Evolutionary conservation across 2,113 vertebrate species (phyloP).

Genomic region (Actenoides hombroni): DNA sequence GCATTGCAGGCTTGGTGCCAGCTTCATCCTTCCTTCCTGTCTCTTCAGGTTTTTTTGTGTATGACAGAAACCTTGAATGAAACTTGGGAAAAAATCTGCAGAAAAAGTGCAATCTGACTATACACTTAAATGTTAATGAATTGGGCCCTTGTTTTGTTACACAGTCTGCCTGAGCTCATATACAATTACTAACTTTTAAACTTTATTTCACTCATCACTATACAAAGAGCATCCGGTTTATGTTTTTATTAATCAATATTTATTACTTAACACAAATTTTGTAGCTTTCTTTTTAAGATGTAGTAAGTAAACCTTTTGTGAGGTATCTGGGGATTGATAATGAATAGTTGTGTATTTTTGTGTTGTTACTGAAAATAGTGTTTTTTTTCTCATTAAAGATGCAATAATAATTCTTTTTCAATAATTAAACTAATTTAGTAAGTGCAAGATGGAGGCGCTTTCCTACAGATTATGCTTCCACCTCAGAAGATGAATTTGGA

Average conservation of each 20-base stretch:
- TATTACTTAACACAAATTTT: constrained; percentile 68
- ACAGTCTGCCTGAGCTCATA: constrained; percentile 22
- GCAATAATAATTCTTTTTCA: constrained; percentile 82
- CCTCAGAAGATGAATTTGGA: constrained; percentile 98
- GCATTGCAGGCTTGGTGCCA: constrained; percentile 59
- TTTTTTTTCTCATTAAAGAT: constrained; percentile 59
- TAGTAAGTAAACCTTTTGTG: constrained; percentile 64
- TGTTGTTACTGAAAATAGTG: constrained; percentile 68
- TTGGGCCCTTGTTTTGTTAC: constrained; percentile 51
- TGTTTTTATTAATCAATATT: constrained; percentile 68
- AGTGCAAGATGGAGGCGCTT: constrained; percentile 96
- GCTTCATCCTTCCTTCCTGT: constrained; percentile 64
- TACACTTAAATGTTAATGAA: constrained; percentile 42
- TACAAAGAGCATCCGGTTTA: constrained; percentile 54
- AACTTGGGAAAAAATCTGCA: constrained; percentile 48
- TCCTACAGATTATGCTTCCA: constrained; percentile 98
- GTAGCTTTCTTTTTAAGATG: constrained; percentile 67
- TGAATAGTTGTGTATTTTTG: constrained; percentile 41
- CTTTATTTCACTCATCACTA: constrained; percentile 65
- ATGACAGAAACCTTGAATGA: not conserved
- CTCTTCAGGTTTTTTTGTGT: not conserved
- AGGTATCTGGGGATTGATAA: constrained; percentile 61
- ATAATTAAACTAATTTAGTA: constrained; percentile 85
- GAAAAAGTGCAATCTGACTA: constrained; percentile 43
- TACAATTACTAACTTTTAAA: constrained; percentile 35